phyloP scores from a whole-genome alignment of 2,797 vertebrate genomes.

The Dicrostonyx torquatus region DNA sequence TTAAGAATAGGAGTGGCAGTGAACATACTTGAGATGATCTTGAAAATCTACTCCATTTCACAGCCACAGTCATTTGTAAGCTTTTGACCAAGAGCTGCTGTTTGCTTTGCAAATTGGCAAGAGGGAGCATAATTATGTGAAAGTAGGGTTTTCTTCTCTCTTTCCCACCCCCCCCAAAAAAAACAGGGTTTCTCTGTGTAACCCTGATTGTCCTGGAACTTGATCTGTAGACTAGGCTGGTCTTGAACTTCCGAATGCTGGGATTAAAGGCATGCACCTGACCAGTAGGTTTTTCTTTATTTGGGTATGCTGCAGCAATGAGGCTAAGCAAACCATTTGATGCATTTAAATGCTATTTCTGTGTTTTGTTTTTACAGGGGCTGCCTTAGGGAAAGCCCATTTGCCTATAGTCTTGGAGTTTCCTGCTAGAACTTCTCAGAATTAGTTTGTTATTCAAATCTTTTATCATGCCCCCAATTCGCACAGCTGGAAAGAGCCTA shows the following conservation, averaged over 20 bases:
- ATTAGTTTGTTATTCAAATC: constrained; percentile 12
- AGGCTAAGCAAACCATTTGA: not conserved
- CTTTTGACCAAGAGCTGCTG: constrained; percentile 5
- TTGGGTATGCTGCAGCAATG: not conserved
- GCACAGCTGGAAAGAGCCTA: not conserved
- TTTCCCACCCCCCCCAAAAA: no score
- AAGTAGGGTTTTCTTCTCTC: not conserved
- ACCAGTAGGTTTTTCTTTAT: not conserved
- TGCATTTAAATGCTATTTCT: not conserved
- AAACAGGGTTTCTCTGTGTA: not conserved
- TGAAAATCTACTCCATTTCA: not conserved
- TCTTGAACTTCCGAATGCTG: not conserved
- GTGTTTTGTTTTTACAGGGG: not conserved
- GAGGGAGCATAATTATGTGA: not conserved
- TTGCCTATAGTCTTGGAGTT: not conserved
- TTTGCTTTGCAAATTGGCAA: constrained; percentile 2
- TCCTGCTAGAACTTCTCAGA: constrained; percentile 15
- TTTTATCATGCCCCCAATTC: not conserved
- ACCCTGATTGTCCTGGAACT: not conserved
- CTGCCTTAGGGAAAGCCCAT: not conserved
- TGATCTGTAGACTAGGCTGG: not conserved
- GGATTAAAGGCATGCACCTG: not conserved
- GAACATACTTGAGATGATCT: not conserved
- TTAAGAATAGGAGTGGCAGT: not conserved
- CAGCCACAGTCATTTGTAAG: not conserved